Percentiles rank a stretch among this genome's conserved stretches.
Conservation (phyloP, 2,797 vertebrate species). For the Anabas testudineus region DNA sequence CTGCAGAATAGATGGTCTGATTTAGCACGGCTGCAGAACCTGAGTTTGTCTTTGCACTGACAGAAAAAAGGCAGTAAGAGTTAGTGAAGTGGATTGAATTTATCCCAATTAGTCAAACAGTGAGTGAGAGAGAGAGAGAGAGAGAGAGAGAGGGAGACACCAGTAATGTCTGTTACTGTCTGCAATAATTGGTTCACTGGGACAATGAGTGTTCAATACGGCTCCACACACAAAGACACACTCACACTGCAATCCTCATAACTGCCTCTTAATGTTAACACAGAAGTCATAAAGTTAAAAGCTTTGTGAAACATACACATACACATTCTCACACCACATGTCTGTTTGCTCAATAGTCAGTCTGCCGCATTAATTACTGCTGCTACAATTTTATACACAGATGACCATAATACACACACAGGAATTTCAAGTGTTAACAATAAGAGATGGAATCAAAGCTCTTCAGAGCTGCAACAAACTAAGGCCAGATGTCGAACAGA, state of each 20-base stretch:
- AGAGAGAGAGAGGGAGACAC: slow-evolving; percentile 25
- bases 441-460: slow-evolving; percentile 1
- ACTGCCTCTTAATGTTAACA: slow-evolving; percentile 34
- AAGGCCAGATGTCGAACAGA: slow-evolving; percentile 22
- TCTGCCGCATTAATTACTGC: slow-evolving; percentile 36
- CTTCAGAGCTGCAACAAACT: slow-evolving; percentile 1
- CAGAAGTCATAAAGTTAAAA: slow-evolving; percentile 26
- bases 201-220: slow-evolving; percentile 24
- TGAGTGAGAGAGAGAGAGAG: slow-evolving; percentile 9
- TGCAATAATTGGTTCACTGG: slow-evolving; percentile 49
- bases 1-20: slow-evolving; percentile 30
- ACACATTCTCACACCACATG: not conserved
- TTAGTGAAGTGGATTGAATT: slow-evolving; percentile 25
- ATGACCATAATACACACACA: slow-evolving; percentile 2
- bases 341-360: slow-evolving; percentile 9
- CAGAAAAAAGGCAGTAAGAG: slow-evolving; percentile 7
- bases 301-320: not conserved
- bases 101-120: slow-evolving; percentile 45
- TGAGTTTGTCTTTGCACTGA: slow-evolving; percentile 19
- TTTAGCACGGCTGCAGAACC: slow-evolving; percentile 24
- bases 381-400: slow-evolving; percentile 20
- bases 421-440: not conserved
- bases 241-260: slow-evolving; percentile 5
- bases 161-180: slow-evolving; percentile 38
- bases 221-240: not conserved